Base-by-base conservation (phyloP, 2,113 vertebrate species). In the Stigmatopora nigra region DNA sequence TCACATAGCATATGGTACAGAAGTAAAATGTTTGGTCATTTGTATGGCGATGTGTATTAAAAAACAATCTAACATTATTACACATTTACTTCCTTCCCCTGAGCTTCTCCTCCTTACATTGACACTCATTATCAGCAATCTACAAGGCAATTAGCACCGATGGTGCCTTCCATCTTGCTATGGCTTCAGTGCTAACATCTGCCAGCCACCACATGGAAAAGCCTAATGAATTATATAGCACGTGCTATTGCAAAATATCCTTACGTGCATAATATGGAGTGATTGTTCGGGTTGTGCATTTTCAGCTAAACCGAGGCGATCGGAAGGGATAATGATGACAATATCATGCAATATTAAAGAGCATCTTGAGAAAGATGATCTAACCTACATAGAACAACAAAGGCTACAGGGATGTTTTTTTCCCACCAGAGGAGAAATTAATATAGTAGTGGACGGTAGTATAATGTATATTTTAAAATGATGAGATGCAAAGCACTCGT, bases 171-270 rank as follows among this genome's bases (percentile, higher is more conserved):
- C 67, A 68, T 49, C 60, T 64, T 41, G 47, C 58, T 47, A 1
- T 9, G 53, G 60, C 62, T 58, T 48, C 41, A 72, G 17, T 20
- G 36, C 52, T 73, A 65, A 71, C 67, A 65, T 74, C 73, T 65
- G 62, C 58, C 63, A 67, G 48, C 66, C 61, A 72, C 67, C 67
- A 73, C 74, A 76, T 13, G 52, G 65, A 11, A 49, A 22, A 31
- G 31, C 69, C 61, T 75, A 60, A 78, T 82, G 53, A 82, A 82
- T 84, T 70, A 79, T 79, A 76, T 38, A 82, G 62, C 63, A 68
- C 20, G 19, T 20, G n/a, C 47, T 36, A 62, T 56, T 47, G 55
- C 20, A 66, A 75, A 70, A 58, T 47, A 64, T 67, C 47, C 38
- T 58, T 46, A 65, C 59, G 52, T 65, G 47, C 36, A 57, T 67